Evolutionary conservation across 2,888 invertebrate species (phyloP), one percentile per base, ranked within the genome.

Genomic region (Xestia rhomboidea): DNA sequence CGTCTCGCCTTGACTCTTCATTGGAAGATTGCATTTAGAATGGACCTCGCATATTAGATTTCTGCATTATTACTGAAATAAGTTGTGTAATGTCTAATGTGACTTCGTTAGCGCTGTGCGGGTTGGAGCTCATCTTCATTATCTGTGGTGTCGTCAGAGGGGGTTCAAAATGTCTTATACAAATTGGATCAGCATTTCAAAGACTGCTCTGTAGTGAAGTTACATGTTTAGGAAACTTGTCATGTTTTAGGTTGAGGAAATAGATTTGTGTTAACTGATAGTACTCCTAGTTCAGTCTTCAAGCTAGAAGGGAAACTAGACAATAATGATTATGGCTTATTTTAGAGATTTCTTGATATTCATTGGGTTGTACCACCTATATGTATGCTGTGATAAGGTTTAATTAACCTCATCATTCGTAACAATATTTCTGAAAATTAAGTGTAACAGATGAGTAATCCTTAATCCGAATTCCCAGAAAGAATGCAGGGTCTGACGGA

Each of bases 21-120:
- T 91, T 90, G 87, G 80, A 90, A 87, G 87, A 91, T 89, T 91
- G 92, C 91, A 90, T 81, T 85, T 83, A 82, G 79, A 81, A 78
- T 72, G 76, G 77, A 74, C 70, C 66, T 62, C 30, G 73, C 76
- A 54, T 73, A 73, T 78, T 68, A 82, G 41, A 87, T 84, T 76
- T 76, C 74, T 85, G 74, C 69, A 87, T 41, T 73, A 85, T 71
- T 73, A 73, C 63, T 66, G 54, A 85, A 82, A 82, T 68, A 72
- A 46, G 62, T 86, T 83, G 77, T 67, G 83, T 78, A 86, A 75
- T 73, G 49, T 15, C n/a, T 78, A 86, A 75, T 73, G 64, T n/a
- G 38, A 60, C 63, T 84, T 78, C 83, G 30, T 83, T 34, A 69
- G 38, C 57, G 51, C 3, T 66, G 24, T 51, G 54, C 49, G 72